Conservation (phyloP, 1,140 invertebrate genomes). For the Zeugodacus cucurbitae region DNA sequence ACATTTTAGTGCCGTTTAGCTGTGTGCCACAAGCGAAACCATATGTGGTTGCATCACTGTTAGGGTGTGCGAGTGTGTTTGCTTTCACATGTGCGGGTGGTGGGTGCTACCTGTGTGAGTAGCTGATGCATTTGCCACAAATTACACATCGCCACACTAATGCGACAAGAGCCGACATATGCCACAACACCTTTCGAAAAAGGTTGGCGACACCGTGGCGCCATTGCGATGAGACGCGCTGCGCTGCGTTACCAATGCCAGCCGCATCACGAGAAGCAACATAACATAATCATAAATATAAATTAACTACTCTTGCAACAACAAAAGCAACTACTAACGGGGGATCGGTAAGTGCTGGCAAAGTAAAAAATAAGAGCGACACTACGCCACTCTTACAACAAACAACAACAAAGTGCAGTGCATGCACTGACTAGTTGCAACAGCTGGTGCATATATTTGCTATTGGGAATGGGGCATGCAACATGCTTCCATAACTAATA, state of each 20-base stretch:
- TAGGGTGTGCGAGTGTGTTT: too few species aligned
- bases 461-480: background rate
- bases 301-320: conserved; percentile 9
- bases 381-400: background rate
- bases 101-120: background rate
- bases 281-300: conserved; percentile 36
- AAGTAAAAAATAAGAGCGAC: background rate
- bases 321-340: background rate
- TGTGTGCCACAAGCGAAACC: background rate
- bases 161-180: background rate
- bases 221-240: background rate
- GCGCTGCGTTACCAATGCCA: background rate
- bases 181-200: background rate
- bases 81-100: too few species aligned
- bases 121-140: background rate
- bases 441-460: background rate
- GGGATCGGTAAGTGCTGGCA: background rate
- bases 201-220: background rate
- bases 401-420: background rate
- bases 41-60: background rate
- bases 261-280: background rate
- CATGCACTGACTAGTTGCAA: background rate
- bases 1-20: conserved; percentile 10
- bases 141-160: background rate
- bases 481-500: conserved; percentile 3